Evolutionary conservation across 1,140 invertebrate genomes (phyloP), one percentile per base, ranked within the genome.

Genomic region (Latrodectus geometricus): DNA sequence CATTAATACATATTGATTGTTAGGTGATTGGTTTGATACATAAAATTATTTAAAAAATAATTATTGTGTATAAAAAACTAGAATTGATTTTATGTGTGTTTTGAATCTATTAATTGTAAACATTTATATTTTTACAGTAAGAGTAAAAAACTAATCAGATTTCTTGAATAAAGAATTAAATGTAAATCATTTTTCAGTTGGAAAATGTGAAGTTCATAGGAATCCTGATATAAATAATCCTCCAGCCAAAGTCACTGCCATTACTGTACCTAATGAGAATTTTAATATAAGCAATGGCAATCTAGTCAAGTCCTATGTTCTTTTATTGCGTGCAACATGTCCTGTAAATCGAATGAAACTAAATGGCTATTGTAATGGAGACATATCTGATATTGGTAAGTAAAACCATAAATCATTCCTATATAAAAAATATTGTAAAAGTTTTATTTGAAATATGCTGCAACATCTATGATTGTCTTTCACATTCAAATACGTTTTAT

Each of bases 251-350:
- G 95, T 95, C 87, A 94, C 95, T 50, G 94, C 95, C 49, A 93
- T 98, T 66, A 95, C 95, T 87, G 95, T 97, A 90, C 95, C 96
- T 49, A 95, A 95, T 89, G 95, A 97, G 89, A 94, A 94, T 61
- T 97, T 98, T 91, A 95, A 93, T 89, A 93, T 95, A 52, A 94
- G 94, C 52, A 94, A 96, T 88, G 96, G 96, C 56, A 95, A 96
- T 89, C 93, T 96, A 89, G 95, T 96, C 17, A 96, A 96, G 91
- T 96, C 96, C 0, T 97, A 96, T 90, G 95, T 96, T 91, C 93
- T 98, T 69, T 92, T 97, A 89, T 93, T 98, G 87, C 93, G 94
- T 89, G 96, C 97, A 61, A 94, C 88, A 12, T 89, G 89, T 81
- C 88, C 86, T 23, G 54, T 35, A 49, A 72, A 61, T 17, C 81